A percentile compares a stretch with the other conserved stretches of the same genome.
Conservation (phyloP, 2,113 vertebrate species). For the Galeopterus variegatus region DNA sequence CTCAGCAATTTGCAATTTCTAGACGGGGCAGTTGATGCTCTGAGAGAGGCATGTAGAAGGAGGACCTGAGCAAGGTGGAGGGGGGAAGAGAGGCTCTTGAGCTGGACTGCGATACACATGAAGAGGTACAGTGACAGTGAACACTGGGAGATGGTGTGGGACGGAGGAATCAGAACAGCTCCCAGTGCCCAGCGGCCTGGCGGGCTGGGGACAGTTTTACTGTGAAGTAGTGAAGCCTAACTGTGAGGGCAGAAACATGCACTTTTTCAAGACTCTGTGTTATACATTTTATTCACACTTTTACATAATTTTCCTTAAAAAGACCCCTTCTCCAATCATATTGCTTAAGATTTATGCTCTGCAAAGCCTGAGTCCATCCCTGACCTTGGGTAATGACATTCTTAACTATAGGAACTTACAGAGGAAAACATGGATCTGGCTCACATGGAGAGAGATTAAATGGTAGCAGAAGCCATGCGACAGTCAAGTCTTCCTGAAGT, state of each 20-base stretch:
- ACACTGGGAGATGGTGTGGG: too few relatives aligned
- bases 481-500: not conserved
- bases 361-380: not conserved
- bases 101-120: rapidly evolving
- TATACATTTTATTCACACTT: not conserved
- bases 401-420: rapidly evolving
- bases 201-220: too few relatives aligned
- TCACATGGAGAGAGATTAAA: not conserved
- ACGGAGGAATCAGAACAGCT: not conserved
- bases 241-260: rapidly evolving
- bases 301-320: not conserved
- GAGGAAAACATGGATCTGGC: not conserved
- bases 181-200: too few relatives aligned
- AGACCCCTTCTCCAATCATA: rapidly evolving
- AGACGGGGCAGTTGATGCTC: not conserved
- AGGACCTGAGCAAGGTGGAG: too few relatives aligned
- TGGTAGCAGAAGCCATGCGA: too few relatives aligned
- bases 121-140: rapidly evolving
- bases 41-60: too few relatives aligned
- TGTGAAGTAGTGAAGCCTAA: too few relatives aligned
- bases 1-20: not conserved
- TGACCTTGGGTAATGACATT: rapidly evolving
- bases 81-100: not conserved
- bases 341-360: not conserved
- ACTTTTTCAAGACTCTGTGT: too few relatives aligned